Evolutionary conservation across 2,888 invertebrate genomes (phyloP).

Genomic region (Zygogramma bicolorata): DNA sequence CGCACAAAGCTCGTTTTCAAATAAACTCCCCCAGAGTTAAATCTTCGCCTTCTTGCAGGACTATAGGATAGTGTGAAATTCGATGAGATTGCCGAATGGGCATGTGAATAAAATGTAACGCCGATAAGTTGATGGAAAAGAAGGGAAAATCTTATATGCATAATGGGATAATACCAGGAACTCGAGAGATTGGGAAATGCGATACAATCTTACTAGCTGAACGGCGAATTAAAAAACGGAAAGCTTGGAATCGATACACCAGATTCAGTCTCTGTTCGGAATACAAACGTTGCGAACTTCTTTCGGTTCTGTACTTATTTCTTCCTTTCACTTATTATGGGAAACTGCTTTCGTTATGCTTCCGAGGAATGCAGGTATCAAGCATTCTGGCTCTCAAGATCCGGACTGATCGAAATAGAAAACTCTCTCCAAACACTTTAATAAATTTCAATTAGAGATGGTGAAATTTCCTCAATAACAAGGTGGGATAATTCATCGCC

Average conservation of each 20-base stretch:
- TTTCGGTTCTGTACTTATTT: background rate
- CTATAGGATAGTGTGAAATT: slow-evolving; percentile 25
- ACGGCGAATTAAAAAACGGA: slow-evolving; percentile 33
- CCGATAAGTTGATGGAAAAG: slow-evolving; percentile 37
- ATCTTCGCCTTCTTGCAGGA: slow-evolving; percentile 3
- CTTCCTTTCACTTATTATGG: background rate
- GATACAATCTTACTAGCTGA: slow-evolving; percentile 36
- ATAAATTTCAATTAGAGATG: too few relatives aligned
- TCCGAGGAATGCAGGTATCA: too few relatives aligned
- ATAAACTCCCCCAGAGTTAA: slow-evolving; percentile 4
- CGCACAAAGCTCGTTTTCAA: background rate
- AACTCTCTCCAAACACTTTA: too few relatives aligned
- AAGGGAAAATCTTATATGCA: slow-evolving; percentile 36
- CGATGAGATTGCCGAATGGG: slow-evolving; percentile 33
- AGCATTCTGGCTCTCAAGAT: too few relatives aligned
- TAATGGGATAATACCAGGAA: slow-evolving; percentile 34
- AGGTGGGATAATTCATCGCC: too few relatives aligned
- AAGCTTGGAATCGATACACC: slow-evolving; percentile 27
- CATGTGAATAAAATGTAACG: slow-evolving; percentile 34
- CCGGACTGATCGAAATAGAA: too few relatives aligned
- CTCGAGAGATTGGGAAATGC: slow-evolving; percentile 33
- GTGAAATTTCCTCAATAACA: too few relatives aligned
- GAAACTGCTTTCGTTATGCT: background rate
- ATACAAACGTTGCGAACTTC: slow-evolving; percentile 26
- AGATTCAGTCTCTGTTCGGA: slow-evolving; percentile 28